These are phyloP conservation scores for Tenebrio molitor DNA, from an alignment of 1,140 invertebrate genomes.

Conservation along the genomic window DNA sequence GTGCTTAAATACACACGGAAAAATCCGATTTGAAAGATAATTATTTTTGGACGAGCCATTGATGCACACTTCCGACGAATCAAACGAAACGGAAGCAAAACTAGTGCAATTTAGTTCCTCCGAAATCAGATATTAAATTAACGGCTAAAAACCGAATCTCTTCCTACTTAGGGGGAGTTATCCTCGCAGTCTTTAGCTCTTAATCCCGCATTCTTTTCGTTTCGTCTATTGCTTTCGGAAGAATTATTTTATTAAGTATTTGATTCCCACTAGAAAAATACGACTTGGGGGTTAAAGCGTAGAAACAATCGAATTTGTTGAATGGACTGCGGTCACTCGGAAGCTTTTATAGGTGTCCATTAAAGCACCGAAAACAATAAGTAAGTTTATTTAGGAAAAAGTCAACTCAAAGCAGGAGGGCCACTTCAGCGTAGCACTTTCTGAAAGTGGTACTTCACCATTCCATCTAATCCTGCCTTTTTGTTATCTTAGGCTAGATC, in stretches of 20 bases:
- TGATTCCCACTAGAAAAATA: conserved; percentile 15
- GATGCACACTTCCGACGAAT: too few relatives aligned
- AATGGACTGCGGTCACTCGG: conserved; percentile 30
- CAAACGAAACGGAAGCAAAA: too few relatives aligned
- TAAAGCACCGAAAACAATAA: conserved; percentile 45
- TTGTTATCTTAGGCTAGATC: conserved; percentile 34
- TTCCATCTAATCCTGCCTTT: conserved; percentile 34
- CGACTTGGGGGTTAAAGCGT: conserved; percentile 4
- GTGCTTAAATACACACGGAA: too few relatives aligned
- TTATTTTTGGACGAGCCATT: too few relatives aligned
- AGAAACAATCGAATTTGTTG: conserved; percentile 44
- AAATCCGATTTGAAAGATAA: too few relatives aligned
- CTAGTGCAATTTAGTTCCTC: too few relatives aligned
- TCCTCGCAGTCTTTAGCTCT: too few relatives aligned
- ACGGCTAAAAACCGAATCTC: too few relatives aligned
- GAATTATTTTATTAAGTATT: neutral
- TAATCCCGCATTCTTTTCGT: too few relatives aligned
- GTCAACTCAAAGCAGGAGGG: conserved; percentile 39
- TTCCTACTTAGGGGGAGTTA: too few relatives aligned
- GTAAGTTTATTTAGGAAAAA: conserved; percentile 47
- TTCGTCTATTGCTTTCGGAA: too few relatives aligned
- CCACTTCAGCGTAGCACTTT: conserved; percentile 23
- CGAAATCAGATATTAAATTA: too few relatives aligned
- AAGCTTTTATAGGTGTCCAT: conserved; percentile 46
- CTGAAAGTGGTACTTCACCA: conserved; percentile 35